Base-by-base conservation (phyloP, 2,113 vertebrate species). In the Osmerus mordax region DNA sequence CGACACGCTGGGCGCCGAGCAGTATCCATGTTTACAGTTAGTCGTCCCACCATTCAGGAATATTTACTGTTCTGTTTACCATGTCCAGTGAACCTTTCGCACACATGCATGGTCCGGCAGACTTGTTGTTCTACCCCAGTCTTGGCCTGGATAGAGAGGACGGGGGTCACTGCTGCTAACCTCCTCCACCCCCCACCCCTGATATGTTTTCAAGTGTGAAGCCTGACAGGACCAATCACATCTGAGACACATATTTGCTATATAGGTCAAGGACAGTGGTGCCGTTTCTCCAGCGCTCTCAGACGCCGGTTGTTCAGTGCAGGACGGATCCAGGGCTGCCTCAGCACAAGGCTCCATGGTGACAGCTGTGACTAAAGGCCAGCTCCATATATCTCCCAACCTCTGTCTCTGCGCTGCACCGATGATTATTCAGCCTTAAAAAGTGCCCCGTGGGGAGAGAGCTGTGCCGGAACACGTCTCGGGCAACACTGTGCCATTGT, bases 311-410 rank as follows among this genome's bases (percentile, higher is more conserved):
- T 87, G 90, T 92, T 90, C 77, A 83, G 79, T 87, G 80, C 75
- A 84, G 90, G 77, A 83, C 87, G 71, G 78, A 79, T 86, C 82
- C 86, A 85, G 71, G 86, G 84, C 79, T 74, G 70, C 71, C 74
- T 78, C 72, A 66, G 77, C 70, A 69, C 71, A 47, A 72, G 78
- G 67, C 71, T 77, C 81, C 86, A 74, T 83, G 76, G 77, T 81
- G 87, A 71, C 87, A 81, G 82, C 80, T 14, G 13, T 81, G 78
- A 74, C 84, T 82, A 91, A 82, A 90, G 91, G 87, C 90, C 90
- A 84, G 62, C 71, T 76, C 73, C 83, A 81, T 90, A 88, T 88
- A 87, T 89, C 86, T 87, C 78, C 73, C 84, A 83, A 81, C 77
- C 81, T 80, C 78, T 81, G 9, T 47, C 41, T 36, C 41, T 47